Evolutionary conservation across 2,888 invertebrate genomes (phyloP).

Genomic region (Acleris emargana): DNA sequence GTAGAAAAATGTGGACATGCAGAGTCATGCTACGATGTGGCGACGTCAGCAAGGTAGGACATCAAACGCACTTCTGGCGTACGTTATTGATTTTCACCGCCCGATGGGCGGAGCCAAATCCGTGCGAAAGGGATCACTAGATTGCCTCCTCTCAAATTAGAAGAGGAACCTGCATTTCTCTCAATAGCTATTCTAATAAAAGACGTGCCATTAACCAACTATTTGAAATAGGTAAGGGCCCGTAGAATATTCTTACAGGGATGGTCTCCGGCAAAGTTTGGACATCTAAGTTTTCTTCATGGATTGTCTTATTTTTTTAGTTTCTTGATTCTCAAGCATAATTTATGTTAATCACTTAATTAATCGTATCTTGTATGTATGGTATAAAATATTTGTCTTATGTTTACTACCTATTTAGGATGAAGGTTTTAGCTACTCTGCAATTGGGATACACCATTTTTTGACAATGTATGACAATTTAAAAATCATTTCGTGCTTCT

Average conservation of each 20-base stretch:
- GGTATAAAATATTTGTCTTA: too few relatives aligned
- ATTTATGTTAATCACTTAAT: conserved; percentile 18
- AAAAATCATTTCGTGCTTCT: too few relatives aligned
- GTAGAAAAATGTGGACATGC: conserved; percentile 39
- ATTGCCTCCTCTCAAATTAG: conserved; percentile 79
- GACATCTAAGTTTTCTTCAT: conserved; percentile 51
- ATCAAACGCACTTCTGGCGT: conserved; percentile 81
- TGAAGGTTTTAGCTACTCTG: too few relatives aligned
- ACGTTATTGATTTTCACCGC: conserved; percentile 82
- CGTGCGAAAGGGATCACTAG: conserved; percentile 81
- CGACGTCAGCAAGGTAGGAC: conserved; percentile 75
- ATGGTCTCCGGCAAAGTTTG: conserved; percentile 63
- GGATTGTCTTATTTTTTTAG: conserved; percentile 27
- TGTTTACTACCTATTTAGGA: too few relatives aligned
- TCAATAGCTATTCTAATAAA: conserved; percentile 78
- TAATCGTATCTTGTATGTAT: too few relatives aligned
- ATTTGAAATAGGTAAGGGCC: conserved; percentile 79
- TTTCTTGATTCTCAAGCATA: conserved; percentile 24
- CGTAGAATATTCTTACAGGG: conserved; percentile 70
- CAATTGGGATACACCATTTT: too few relatives aligned
- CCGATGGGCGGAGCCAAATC: conserved; percentile 78
- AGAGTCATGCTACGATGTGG: conserved; percentile 49
- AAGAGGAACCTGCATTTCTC: conserved; percentile 75
- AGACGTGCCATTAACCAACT: conserved; percentile 81
- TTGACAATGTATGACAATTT: too few relatives aligned